Base-by-base conservation (phyloP, 2,888 invertebrate species). In the Drosophila parthenogenetica region DNA sequence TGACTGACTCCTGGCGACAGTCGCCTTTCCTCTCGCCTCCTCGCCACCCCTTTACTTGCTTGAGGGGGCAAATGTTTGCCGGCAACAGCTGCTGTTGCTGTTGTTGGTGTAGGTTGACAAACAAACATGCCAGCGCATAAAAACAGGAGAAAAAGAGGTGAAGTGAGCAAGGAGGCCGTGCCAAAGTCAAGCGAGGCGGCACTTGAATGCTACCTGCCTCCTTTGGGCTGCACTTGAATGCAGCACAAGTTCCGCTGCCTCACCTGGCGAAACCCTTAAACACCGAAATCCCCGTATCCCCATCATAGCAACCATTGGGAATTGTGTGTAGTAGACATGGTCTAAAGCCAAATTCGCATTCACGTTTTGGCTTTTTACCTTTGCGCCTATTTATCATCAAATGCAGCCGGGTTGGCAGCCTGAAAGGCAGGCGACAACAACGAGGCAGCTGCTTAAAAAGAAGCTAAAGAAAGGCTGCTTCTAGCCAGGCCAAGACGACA, bases 121-220 rank as follows among this genome's bases (percentile, higher is more conserved):
- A 84, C 82, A 85, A 82, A 84, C 84, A 87, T 85, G 87, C 84
- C 87, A 87, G 82, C 77, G 85, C 84, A 85, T 85, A 80, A 87
- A 87, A 73, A 60, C 49, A 72, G 60, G 69, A 62, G 68, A 53
- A 46, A 8, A 29, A 29, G 29, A 8, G 8, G 29, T 1, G 8
- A 29, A 29, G 29, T 29, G 45, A 32, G 25, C 51, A 39, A 45
- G 40, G 62, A 67, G 48, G 40, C 42, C 50, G 53, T 65, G 35
- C 58, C 69, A 68, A 73, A 69, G 74, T 60, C 59, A 69, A 62
- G 58, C 77, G 25, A 60, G 73, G 46, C 67, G 70, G 70, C 83
- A 81, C 83, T 83, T 84, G 70, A 86, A 85, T 80, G 77, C 75
- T 69, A 70, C 76, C 80, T 80, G 35, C 35, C 35, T 35, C 13